Evolutionary conservation across 2,888 invertebrate species (phyloP).

Genomic region (Ophioninae sp.): DNA sequence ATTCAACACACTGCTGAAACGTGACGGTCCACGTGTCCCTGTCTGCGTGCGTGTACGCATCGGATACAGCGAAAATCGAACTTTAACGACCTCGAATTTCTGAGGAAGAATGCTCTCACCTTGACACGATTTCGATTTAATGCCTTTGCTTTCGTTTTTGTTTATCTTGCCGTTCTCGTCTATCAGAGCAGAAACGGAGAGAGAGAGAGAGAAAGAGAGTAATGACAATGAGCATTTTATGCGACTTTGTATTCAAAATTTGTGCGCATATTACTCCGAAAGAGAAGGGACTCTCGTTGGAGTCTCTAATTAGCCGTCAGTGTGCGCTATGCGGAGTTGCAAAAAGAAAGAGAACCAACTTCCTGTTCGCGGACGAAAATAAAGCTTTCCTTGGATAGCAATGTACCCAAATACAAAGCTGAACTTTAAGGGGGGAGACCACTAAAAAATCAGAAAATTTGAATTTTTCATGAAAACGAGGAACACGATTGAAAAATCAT

Average conservation of each 20-base stretch:
- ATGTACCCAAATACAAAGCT: not conserved
- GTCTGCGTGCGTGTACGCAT: not conserved
- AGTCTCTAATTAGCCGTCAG: not conserved
- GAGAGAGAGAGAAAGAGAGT: no score
- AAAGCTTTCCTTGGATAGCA: not conserved
- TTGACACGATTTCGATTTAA: constrained; percentile 57
- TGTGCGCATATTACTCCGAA: not conserved
- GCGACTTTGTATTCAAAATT: not conserved
- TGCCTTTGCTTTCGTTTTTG: not conserved
- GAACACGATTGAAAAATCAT: no score
- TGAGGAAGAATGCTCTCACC: constrained; percentile 37
- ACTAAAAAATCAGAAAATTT: no score
- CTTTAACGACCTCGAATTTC: constrained; percentile 54
- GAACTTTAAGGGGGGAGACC: not conserved
- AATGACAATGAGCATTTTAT: not conserved
- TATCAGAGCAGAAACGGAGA: not conserved
- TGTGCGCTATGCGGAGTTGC: not conserved
- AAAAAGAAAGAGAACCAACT: not conserved
- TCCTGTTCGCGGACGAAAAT: not conserved
- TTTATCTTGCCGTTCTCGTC: no score
- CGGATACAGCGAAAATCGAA: constrained; percentile 35
- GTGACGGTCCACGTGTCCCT: not conserved
- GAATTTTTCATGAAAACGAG: no score
- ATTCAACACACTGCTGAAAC: not conserved
- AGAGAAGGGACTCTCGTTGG: not conserved